These are phyloP conservation scores for Neodiprion pinetum DNA, from an alignment of 1,140 invertebrate species.

Conservation along the genomic window DNA sequence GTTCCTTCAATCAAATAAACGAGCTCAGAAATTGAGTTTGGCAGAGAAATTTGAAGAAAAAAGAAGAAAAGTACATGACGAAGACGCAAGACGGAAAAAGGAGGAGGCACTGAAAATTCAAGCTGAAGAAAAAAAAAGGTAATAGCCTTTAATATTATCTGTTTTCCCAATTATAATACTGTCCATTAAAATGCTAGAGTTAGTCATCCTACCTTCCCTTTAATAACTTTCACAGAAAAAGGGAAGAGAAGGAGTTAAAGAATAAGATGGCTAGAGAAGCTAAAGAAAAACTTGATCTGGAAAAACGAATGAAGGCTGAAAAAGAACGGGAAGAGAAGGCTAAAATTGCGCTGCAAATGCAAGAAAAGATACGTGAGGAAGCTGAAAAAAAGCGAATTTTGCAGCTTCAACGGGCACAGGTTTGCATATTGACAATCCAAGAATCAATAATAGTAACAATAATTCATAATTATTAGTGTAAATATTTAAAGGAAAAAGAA, in stretches of 20 bases:
- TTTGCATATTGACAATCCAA: conserved; percentile 20
- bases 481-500: conserved; percentile 55
- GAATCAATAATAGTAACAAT: conserved; percentile 57
- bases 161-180: not conserved
- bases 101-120: conserved; percentile 52
- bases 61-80: conserved; percentile 40
- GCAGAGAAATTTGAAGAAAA: conserved; percentile 49
- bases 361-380: conserved; percentile 53
- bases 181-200: not conserved
- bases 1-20: conserved; percentile 43
- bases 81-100: conserved; percentile 53
- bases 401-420: conserved; percentile 45
- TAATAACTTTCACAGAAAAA: conserved; percentile 46
- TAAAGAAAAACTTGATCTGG: conserved; percentile 58
- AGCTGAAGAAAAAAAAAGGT: conserved; percentile 65
- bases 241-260: conserved; percentile 67
- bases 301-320: conserved; percentile 56
- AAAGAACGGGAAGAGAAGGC: conserved; percentile 58
- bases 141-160: not conserved
- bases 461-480: conserved; percentile 34
- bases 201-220: not conserved
- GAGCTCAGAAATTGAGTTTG: conserved; percentile 39
- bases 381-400: conserved; percentile 48
- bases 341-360: conserved; percentile 39
- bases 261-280: conserved; percentile 65